Evolutionary conservation across 2,113 vertebrate species (phyloP).

Genomic region (Mirounga angustirostris): DNA sequence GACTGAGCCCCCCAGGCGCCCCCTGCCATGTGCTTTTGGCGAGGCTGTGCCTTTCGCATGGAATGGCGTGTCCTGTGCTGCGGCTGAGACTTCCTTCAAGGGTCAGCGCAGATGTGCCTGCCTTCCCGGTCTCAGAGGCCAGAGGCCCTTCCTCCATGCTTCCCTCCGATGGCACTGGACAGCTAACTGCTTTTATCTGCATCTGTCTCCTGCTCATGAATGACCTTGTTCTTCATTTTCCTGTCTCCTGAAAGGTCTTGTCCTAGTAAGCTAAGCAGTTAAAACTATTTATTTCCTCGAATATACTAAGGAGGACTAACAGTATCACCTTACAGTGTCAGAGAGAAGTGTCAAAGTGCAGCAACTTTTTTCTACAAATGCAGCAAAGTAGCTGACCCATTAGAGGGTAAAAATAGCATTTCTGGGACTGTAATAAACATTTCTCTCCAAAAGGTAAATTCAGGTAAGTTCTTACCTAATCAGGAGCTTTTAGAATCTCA

Average conservation of each 20-base stretch:
- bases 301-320: neutral
- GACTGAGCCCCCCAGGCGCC: neutral
- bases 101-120: neutral
- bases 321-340: neutral
- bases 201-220: neutral
- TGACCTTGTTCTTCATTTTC: neutral
- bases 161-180: neutral
- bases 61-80: neutral
- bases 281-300: neutral
- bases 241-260: neutral
- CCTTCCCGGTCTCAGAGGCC: neutral
- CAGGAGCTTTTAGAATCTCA: neutral
- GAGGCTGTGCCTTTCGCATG: neutral
- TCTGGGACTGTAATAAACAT: neutral
- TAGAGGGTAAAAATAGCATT: constrained; percentile 34
- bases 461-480: neutral
- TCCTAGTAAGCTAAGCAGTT: neutral
- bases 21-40: neutral
- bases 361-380: neutral
- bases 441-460: neutral
- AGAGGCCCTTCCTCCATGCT: neutral
- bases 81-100: neutral
- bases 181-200: neutral
- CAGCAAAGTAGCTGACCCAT: neutral
- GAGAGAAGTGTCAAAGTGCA: neutral